Conservation (phyloP, 2,797 vertebrate species). For the Liasis olivaceus region DNA sequence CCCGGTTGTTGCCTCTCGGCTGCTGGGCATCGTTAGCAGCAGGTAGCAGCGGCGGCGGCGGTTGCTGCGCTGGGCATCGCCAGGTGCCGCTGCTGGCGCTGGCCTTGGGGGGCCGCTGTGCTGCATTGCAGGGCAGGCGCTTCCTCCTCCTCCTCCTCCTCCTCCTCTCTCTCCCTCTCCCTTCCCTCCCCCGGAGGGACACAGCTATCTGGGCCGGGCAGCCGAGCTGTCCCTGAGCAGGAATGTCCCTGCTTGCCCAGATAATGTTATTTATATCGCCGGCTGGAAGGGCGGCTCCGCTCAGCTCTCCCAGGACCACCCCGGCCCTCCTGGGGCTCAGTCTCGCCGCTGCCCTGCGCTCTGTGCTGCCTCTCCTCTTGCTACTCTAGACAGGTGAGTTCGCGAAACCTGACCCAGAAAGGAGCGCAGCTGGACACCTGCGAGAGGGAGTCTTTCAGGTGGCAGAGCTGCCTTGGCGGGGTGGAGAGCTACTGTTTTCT, state of each 20-base stretch:
- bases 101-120: slow-evolving; percentile 65
- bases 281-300: slow-evolving; percentile 63
- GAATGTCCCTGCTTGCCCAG: slow-evolving; percentile 77
- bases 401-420: slow-evolving; percentile 4
- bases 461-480: slow-evolving; percentile 21
- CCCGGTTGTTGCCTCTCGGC: not conserved
- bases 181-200: slow-evolving; percentile 62
- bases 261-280: slow-evolving; percentile 82
- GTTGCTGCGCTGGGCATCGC: slow-evolving; percentile 16
- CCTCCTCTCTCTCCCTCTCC: slow-evolving; percentile 48
- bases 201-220: slow-evolving; percentile 76
- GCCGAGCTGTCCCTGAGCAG: slow-evolving; percentile 74
- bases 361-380: slow-evolving; percentile 61
- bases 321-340: slow-evolving; percentile 61
- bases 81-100: slow-evolving; percentile 50
- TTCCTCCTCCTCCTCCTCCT: slow-evolving; percentile 39
- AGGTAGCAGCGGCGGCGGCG: not conserved
- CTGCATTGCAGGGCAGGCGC: slow-evolving; percentile 67
- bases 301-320: slow-evolving; percentile 43
- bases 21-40: not conserved
- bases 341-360: slow-evolving; percentile 63
- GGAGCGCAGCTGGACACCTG: slow-evolving; percentile 21
- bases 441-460: slow-evolving; percentile 1
- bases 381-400: slow-evolving; percentile 57
- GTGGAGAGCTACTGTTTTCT: not conserved